Evolutionary conservation across 1,140 invertebrate genomes (phyloP).

Genomic region (Aporrectodea caliginosa): DNA sequence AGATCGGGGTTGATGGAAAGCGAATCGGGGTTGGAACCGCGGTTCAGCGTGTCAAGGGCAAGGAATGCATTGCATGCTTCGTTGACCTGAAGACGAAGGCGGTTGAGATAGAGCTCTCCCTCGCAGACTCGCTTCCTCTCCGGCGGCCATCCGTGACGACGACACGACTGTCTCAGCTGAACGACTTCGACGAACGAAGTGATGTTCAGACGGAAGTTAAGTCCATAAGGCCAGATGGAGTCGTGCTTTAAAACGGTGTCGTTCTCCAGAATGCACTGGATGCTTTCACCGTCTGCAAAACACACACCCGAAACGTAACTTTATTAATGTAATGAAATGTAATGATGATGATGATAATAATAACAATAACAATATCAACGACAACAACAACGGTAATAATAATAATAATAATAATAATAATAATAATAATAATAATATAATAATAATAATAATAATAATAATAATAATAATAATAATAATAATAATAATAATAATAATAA

Average conservation of each 20-base stretch:
- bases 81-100: neutral
- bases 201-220: conserved; percentile 8
- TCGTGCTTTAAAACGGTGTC: conserved; percentile 19
- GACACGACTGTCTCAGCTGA: conserved; percentile 15
- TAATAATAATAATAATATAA: too few relatives aligned
- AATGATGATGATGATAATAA: too few relatives aligned
- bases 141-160: conserved; percentile 13
- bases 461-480: too few relatives aligned
- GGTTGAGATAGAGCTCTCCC: neutral
- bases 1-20: neutral
- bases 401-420: too few relatives aligned
- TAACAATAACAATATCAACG: too few relatives aligned
- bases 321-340: too few relatives aligned
- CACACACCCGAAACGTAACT: too few relatives aligned
- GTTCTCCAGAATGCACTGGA: conserved; percentile 7
- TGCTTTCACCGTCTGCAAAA: neutral
- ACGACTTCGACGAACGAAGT: neutral
- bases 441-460: too few relatives aligned
- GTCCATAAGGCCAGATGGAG: conserved; percentile 18
- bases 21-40: neutral
- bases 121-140: conserved; percentile 7
- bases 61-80: neutral
- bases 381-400: too few relatives aligned
- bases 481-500: too few relatives aligned
- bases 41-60: neutral